Conservation (phyloP, 2,888 invertebrate species). For the Polietes domitor region DNA sequence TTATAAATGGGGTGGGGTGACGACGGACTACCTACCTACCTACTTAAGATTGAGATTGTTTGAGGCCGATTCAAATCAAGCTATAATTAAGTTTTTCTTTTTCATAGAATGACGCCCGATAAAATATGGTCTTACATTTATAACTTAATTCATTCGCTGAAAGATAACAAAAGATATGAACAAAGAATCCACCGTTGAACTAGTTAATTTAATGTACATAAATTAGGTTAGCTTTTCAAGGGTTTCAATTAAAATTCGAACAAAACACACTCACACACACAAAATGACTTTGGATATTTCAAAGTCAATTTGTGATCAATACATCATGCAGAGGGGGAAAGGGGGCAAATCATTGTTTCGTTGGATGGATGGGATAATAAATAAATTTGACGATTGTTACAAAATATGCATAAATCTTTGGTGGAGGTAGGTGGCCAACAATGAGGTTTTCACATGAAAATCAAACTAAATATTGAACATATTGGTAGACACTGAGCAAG, state of each 20-base stretch:
- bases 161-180: conserved; percentile 1
- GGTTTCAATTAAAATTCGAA: conserved; percentile 7
- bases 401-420: background rate
- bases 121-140: conserved; percentile 45
- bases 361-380: background rate
- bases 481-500: too few species aligned
- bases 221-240: conserved; percentile 1
- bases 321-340: background rate
- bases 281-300: background rate
- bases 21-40: conserved; percentile 1
- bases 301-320: background rate
- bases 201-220: conserved; percentile 27
- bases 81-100: conserved; percentile 28
- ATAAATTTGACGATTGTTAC: background rate
- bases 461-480: too few species aligned
- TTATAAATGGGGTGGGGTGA: background rate
- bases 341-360: too few species aligned
- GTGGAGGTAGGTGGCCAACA: too few species aligned
- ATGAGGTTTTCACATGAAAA: too few species aligned
- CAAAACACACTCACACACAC: too few species aligned
- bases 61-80: conserved; percentile 42
- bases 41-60: conserved; percentile 16
- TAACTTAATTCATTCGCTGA: conserved; percentile 46
- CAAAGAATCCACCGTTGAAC: conserved; percentile 1
- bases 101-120: conserved; percentile 11